Percentiles rank a stretch among this genome's conserved stretches.
Conservation (phyloP, 2,797 vertebrate species). For the Lutjanus campechanus region DNA sequence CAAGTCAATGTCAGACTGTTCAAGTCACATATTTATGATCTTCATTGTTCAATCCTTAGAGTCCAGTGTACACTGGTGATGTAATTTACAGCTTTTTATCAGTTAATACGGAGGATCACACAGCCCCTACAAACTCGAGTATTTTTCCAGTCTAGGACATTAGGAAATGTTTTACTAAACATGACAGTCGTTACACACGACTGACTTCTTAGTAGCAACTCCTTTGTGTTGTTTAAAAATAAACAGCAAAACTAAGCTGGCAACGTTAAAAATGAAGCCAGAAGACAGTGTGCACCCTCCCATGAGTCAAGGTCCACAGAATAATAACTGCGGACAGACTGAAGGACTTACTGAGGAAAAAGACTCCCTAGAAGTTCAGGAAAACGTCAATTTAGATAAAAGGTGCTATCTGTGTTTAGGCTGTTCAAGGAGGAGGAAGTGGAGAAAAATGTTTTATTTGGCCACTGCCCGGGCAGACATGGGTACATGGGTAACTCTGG, state of each 20-base stretch:
- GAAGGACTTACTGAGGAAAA: conserved; percentile 19
- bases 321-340: conserved; percentile 35
- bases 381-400: conserved; percentile 83
- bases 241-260: conserved; percentile 28
- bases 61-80: conserved; percentile 9
- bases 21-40: conserved; percentile 44
- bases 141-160: conserved; percentile 56
- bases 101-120: conserved; percentile 19
- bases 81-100: conserved; percentile 71
- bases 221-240: neutral
- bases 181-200: neutral
- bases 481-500: conserved; percentile 25
- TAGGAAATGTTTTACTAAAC: conserved; percentile 34
- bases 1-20: conserved; percentile 1
- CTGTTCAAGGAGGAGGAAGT: conserved; percentile 65
- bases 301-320: conserved; percentile 72
- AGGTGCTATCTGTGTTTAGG: conserved; percentile 44
- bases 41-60: neutral
- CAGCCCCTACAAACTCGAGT: conserved; percentile 50
- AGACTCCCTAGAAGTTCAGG: conserved; percentile 76
- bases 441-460: conserved; percentile 57
- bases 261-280: conserved; percentile 69
- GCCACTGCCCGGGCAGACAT: neutral
- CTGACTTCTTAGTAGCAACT: neutral
- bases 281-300: conserved; percentile 35